These are phyloP conservation scores for Vipera ursinii DNA, from an alignment of 2,797 vertebrate species.

Conservation along the genomic window DNA sequence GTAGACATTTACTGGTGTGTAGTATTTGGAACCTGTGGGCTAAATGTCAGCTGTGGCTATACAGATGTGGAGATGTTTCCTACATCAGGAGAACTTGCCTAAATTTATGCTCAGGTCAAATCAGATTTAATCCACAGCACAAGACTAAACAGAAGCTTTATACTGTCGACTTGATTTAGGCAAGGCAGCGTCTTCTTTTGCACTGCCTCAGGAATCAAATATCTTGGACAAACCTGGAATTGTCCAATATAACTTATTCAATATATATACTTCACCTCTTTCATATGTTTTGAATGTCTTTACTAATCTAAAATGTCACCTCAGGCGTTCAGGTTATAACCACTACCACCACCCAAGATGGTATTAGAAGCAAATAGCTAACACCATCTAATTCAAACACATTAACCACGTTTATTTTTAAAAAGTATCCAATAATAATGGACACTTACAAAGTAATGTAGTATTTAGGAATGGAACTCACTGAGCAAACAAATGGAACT, in stretches of 20 bases:
- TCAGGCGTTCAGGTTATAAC: background rate
- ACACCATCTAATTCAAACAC: background rate
- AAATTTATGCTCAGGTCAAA: background rate
- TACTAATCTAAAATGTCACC: background rate
- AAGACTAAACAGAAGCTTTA: background rate
- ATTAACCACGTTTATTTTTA: background rate
- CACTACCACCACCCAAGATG: background rate
- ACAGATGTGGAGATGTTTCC: background rate
- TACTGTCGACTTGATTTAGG: background rate
- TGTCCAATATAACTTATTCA: background rate
- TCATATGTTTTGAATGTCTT: background rate
- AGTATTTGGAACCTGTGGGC: background rate
- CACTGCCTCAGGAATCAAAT: background rate
- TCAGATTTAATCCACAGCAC: background rate
- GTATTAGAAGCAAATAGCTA: background rate
- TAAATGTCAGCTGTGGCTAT: background rate
- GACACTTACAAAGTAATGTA: background rate
- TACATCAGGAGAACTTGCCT: background rate
- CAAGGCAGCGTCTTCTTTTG: background rate
- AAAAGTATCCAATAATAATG: background rate
- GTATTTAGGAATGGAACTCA: background rate
- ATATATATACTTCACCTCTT: background rate
- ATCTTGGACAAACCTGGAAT: background rate
- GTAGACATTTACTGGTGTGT: background rate
- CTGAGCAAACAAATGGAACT: background rate